These are phyloP conservation scores for Canis aureus DNA, from an alignment of 2,113 vertebrate species.

Conservation along the genomic window DNA sequence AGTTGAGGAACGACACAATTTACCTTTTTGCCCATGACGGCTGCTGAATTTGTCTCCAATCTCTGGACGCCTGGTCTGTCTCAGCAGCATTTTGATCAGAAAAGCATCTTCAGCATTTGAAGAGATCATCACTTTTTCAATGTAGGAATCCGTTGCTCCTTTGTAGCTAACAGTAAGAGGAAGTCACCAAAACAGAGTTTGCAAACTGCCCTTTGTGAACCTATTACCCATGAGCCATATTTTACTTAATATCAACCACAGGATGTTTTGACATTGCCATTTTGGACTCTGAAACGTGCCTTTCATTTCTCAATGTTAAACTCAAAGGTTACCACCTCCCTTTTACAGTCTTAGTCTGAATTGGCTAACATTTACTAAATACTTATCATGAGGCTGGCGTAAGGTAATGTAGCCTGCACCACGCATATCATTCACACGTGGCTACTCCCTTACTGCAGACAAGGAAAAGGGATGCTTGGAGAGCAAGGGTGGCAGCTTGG, in stretches of 20 bases:
- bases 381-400: neutral
- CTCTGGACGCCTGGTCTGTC: slow-evolving; percentile 97
- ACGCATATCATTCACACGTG: neutral
- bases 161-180: slow-evolving; percentile 92
- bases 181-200: slow-evolving; percentile 45
- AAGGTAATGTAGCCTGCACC: neutral
- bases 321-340: neutral
- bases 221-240: neutral
- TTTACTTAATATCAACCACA: neutral
- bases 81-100: slow-evolving; percentile 98
- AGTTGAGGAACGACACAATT: neutral
- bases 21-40: slow-evolving; percentile 99
- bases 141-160: slow-evolving; percentile 97
- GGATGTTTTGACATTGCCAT: neutral
- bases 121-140: slow-evolving; percentile 99
- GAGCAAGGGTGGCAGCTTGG: neutral
- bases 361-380: neutral
- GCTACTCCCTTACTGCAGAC: neutral
- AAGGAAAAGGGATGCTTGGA: neutral
- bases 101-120: slow-evolving; percentile 99
- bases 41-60: slow-evolving; percentile 99
- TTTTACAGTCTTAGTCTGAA: neutral
- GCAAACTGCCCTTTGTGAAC: neutral
- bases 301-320: neutral
- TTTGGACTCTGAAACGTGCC: neutral